A percentile compares a stretch with the other conserved stretches of the same genome.
phyloP scores from a whole-genome alignment of 2,113 vertebrate genomes.

The Mungos mungo region DNA sequence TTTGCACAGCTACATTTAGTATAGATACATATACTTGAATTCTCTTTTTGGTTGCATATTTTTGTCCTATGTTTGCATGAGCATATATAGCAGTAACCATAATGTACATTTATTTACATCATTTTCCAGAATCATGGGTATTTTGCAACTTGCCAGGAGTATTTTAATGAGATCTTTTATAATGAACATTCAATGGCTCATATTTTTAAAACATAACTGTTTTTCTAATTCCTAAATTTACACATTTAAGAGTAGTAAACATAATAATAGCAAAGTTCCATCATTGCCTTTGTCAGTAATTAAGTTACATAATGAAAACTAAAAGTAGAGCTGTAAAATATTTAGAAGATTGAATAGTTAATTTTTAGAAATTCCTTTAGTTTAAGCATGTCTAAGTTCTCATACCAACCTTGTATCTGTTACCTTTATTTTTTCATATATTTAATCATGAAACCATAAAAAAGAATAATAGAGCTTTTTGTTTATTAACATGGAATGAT shows the following conservation, averaged over 20 bases:
- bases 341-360: background rate
- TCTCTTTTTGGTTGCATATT: slow-evolving; percentile 35
- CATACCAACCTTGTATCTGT: background rate
- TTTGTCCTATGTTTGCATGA: background rate
- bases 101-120: background rate
- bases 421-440: slow-evolving; percentile 14
- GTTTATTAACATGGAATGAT: background rate
- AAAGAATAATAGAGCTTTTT: background rate
- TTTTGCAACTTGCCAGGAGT: background rate
- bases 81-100: background rate
- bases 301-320: background rate
- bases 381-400: slow-evolving; percentile 9
- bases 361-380: background rate
- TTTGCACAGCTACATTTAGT: slow-evolving; percentile 33
- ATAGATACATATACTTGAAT: background rate
- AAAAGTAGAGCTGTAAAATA: background rate
- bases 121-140: slow-evolving; percentile 10
- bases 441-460: background rate
- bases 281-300: background rate
- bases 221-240: slow-evolving; percentile 22
- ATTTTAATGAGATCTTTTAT: slow-evolving; percentile 26
- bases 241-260: background rate
- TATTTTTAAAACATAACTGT: background rate
- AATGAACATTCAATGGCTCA: background rate
- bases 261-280: slow-evolving; percentile 3